Conservation (phyloP, 2,797 vertebrate genomes). For the Carapus acus region DNA sequence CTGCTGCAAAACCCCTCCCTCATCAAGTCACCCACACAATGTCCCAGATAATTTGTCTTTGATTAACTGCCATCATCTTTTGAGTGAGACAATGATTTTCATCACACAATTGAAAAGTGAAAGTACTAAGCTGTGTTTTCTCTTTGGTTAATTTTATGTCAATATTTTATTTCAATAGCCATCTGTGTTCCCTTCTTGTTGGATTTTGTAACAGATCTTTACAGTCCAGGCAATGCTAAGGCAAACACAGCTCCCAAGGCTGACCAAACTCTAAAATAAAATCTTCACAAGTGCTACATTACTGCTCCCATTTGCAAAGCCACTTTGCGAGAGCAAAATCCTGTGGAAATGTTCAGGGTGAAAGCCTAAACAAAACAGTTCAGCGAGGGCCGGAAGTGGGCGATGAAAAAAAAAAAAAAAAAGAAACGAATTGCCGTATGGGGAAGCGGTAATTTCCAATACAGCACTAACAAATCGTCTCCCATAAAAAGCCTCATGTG, state of each 20-base stretch:
- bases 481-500: conserved; percentile 51
- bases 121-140: too few species aligned
- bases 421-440: conserved; percentile 15
- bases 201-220: conserved; percentile 26
- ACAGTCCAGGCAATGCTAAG: conserved; percentile 5
- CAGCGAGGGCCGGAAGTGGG: conserved; percentile 2
- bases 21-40: conserved; percentile 36
- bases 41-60: conserved; percentile 39
- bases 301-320: conserved; percentile 18
- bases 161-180: conserved; percentile 21
- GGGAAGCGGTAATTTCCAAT: conserved; percentile 36
- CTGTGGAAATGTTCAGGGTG: conserved; percentile 13
- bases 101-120: conserved; percentile 30
- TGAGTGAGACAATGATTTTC: conserved; percentile 37
- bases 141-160: conserved; percentile 21
- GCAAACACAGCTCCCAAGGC: conserved; percentile 29
- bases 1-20: conserved; percentile 14
- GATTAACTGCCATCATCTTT: conserved; percentile 50
- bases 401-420: too few species aligned
- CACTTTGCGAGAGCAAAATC: conserved; percentile 15
- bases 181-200: conserved; percentile 26
- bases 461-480: conserved; percentile 35
- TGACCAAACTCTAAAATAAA: conserved; percentile 27
- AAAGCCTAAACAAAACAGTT: conserved; percentile 22
- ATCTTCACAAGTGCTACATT: conserved; percentile 19